These are phyloP conservation scores for Xestia ashworthii DNA, from an alignment of 2,888 invertebrate species.

Conservation along the genomic window DNA sequence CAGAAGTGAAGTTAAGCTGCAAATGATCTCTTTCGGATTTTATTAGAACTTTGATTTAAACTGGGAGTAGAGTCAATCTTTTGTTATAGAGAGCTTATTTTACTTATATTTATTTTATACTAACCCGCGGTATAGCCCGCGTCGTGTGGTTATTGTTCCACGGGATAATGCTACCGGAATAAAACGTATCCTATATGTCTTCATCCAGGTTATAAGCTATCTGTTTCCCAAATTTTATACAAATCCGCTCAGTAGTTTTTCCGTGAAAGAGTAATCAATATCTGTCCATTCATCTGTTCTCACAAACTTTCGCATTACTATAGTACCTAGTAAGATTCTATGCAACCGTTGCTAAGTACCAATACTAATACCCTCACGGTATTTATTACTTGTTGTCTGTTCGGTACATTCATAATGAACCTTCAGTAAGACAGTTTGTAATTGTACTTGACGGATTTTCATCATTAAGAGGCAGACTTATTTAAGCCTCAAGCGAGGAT, in stretches of 20 bases:
- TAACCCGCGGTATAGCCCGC: too few relatives aligned
- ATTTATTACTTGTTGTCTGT: background rate
- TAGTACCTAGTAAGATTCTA: background rate
- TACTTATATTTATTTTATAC: conserved; percentile 1
- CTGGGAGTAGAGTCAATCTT: conserved; percentile 10
- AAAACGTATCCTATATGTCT: too few relatives aligned
- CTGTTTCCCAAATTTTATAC: too few relatives aligned
- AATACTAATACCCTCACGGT: background rate
- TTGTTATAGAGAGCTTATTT: background rate
- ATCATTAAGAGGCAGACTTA: background rate
- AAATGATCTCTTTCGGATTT: conserved; percentile 50
- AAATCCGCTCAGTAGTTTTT: too few relatives aligned
- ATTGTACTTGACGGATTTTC: background rate
- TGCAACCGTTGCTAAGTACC: background rate
- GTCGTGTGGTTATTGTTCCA: too few relatives aligned
- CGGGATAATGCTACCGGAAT: too few relatives aligned
- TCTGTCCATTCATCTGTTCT: too few relatives aligned
- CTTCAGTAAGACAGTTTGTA: background rate
- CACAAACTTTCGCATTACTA: too few relatives aligned
- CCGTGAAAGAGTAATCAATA: too few relatives aligned
- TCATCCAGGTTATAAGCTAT: too few relatives aligned
- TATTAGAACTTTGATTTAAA: conserved; percentile 41
- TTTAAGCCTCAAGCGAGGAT: background rate
- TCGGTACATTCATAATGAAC: background rate
- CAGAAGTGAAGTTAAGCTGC: conserved; percentile 44